These are phyloP conservation scores for Dorcus parallelipipedus DNA, from an alignment of 2,888 invertebrate genomes.

Conservation along the genomic window DNA sequence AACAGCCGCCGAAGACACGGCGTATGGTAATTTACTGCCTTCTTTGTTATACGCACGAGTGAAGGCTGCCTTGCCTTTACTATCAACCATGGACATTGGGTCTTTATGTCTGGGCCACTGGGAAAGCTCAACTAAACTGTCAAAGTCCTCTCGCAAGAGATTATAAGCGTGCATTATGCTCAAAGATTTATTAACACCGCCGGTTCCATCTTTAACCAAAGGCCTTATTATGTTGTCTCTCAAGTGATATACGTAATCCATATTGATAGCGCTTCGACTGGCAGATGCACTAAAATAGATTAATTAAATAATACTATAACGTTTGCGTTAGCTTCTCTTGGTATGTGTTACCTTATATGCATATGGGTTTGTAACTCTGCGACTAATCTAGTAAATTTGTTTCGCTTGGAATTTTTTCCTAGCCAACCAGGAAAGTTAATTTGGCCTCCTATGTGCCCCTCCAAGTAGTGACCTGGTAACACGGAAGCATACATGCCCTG, in stretches of 20 bases:
- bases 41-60: constrained; percentile 91
- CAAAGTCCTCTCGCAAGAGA: constrained; percentile 87
- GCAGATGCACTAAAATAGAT: constrained; percentile 65
- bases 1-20: constrained; percentile 58
- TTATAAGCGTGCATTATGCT: constrained; percentile 79
- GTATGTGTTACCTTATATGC: constrained; percentile 61
- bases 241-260: constrained; percentile 85
- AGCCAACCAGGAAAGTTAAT: constrained; percentile 95
- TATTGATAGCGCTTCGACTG: constrained; percentile 75
- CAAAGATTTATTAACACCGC: constrained; percentile 71
- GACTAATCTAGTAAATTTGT: constrained; percentile 76
- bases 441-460: constrained; percentile 73
- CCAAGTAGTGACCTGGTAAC: constrained; percentile 81
- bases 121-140: constrained; percentile 80
- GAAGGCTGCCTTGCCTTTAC: constrained; percentile 88
- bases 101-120: constrained; percentile 79
- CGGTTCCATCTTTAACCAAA: constrained; percentile 63
- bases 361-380: constrained; percentile 88
- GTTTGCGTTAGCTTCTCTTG: background rate
- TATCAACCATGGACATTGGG: constrained; percentile 71
- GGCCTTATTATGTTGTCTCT: constrained; percentile 74
- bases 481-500: constrained; percentile 88
- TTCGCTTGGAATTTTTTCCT: constrained; percentile 86
- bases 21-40: constrained; percentile 73
- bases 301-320: too few species aligned